Evolutionary conservation across 2,888 invertebrate species (phyloP).

Genomic region (Selenia dentaria): DNA sequence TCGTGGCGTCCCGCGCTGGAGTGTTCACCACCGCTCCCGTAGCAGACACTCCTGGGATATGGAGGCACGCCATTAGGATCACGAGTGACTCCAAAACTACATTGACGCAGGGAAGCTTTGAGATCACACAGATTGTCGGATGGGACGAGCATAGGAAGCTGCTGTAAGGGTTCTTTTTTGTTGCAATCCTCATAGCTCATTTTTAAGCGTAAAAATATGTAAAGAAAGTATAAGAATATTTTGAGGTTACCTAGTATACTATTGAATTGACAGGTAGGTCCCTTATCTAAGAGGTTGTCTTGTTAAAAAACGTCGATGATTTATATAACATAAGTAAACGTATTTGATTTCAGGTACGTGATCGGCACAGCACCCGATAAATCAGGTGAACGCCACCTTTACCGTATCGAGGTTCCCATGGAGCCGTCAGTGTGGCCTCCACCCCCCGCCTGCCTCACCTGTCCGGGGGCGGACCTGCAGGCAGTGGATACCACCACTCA

Average conservation of each 20-base stretch:
- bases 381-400: slow-evolving; percentile 93
- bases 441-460: slow-evolving; percentile 85
- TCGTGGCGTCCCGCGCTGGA: slow-evolving; percentile 61
- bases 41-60: slow-evolving; percentile 68
- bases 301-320: no score
- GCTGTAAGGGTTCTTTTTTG: no score
- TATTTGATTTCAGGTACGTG: slow-evolving; percentile 90
- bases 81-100: slow-evolving; percentile 57
- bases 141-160: slow-evolving; percentile 90
- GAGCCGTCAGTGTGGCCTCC: slow-evolving; percentile 60
- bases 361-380: slow-evolving; percentile 91
- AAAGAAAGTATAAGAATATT: no score
- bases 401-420: slow-evolving; percentile 83
- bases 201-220: no score
- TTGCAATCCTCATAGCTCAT: no score
- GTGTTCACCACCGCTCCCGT: slow-evolving; percentile 81
- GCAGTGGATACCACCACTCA: slow-evolving; percentile 46
- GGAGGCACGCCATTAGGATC: slow-evolving; percentile 67
- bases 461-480: slow-evolving; percentile 50
- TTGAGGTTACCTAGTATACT: no score
- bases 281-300: no score
- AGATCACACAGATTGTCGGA: slow-evolving; percentile 89
- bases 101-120: slow-evolving; percentile 90
- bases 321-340: no score
- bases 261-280: no score